Conservation (phyloP, 2,113 vertebrate genomes). For the Phaethon lepturus region DNA sequence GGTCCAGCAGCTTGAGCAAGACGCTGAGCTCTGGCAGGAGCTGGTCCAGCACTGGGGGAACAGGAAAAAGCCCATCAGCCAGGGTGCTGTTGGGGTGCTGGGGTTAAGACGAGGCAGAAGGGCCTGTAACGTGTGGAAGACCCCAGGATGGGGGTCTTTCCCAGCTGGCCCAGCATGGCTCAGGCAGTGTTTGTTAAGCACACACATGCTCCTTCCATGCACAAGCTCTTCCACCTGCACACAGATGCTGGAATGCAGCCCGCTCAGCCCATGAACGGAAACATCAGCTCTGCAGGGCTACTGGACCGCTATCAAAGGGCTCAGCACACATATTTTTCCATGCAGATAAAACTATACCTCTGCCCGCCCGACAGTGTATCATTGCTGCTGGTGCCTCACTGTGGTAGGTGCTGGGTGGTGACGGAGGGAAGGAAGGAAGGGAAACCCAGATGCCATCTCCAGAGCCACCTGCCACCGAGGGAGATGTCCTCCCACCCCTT, state of each 20-base stretch:
- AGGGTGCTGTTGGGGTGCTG: neutral
- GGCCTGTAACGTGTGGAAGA: neutral
- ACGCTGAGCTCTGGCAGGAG: constrained; percentile 89
- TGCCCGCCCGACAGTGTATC: accelerated
- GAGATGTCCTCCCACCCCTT: neutral
- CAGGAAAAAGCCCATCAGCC: neutral
- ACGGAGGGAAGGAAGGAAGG: neutral
- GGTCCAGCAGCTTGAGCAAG: constrained; percentile 93
- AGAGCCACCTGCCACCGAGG: neutral
- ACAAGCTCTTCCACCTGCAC: neutral
- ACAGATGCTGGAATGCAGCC: neutral
- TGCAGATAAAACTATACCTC: neutral
- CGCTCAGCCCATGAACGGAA: neutral
- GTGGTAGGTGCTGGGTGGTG: accelerated
- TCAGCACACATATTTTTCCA: neutral
- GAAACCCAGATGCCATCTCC: neutral
- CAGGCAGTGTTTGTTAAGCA: accelerated
- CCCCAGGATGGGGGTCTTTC: neutral
- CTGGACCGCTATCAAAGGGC: neutral
- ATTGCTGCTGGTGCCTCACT: neutral
- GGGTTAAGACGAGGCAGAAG: neutral
- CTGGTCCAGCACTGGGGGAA: constrained; percentile 85
- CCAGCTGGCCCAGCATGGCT: neutral
- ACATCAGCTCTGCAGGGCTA: neutral
- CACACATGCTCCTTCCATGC: neutral